Percentiles rank a stretch among this genome's conserved stretches.
These are phyloP conservation scores for Microctenopoma stevenorrisi DNA, from an alignment of 2,797 vertebrate species.

Conservation along the genomic window DNA sequence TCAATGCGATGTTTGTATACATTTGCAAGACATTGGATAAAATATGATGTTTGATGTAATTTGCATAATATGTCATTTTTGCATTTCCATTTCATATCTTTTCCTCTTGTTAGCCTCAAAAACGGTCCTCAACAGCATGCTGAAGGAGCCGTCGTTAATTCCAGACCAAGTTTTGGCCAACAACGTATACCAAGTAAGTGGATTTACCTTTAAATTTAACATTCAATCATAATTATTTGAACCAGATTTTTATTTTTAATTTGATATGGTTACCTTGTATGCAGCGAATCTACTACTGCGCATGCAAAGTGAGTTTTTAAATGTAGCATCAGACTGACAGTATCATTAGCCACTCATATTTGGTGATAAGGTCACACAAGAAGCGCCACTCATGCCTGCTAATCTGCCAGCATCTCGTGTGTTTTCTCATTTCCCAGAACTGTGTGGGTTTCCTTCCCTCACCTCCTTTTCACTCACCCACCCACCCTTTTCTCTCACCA, in stretches of 20 bases:
- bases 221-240: neutral
- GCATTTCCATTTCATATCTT: neutral
- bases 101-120: conserved; percentile 86
- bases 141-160: conserved; percentile 95
- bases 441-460: conserved; percentile 47
- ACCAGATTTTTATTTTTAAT: neutral
- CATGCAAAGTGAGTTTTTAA: conserved; percentile 39
- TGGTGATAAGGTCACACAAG: conserved; percentile 84
- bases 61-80: conserved; percentile 13
- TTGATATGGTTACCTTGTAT: neutral
- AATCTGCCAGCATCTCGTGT: conserved; percentile 62
- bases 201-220: conserved; percentile 42
- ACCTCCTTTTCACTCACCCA: conserved; percentile 33
- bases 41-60: neutral
- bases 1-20: conserved; percentile 13
- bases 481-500: conserved; percentile 49
- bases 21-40: neutral
- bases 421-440: conserved; percentile 53
- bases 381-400: conserved; percentile 77
- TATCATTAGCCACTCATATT: conserved; percentile 80
- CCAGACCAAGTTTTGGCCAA: conserved; percentile 92
- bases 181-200: conserved; percentile 93
- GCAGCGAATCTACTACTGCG: conserved; percentile 1
- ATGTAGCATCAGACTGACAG: conserved; percentile 55
- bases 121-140: conserved; percentile 92